Base-by-base conservation (phyloP, 1,140 invertebrate genomes). In the Rhynchophorus ferrugineus region DNA sequence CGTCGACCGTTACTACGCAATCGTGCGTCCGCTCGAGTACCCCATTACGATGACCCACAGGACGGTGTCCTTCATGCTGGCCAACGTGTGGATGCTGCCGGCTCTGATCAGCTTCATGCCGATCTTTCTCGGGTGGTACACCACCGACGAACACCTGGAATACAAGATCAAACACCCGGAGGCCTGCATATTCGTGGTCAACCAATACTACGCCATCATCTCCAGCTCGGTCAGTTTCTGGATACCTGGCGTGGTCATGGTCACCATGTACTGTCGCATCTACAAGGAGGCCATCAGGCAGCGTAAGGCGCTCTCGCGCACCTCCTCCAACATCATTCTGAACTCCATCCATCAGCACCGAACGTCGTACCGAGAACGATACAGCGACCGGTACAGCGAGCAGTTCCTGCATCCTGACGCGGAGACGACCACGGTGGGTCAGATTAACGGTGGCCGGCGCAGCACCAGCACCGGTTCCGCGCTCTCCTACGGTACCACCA, bases 181-280 rank as follows among this genome's bases (percentile, higher is more conserved):
- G 60, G 79, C 82, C 17, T 96, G 92, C 67, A 78, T 78, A 3
- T 95, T 95, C 67, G 81, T 87, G 61, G 91, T 91, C 5, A 96
- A 95, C 69, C 83, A 82, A 70, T 79, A 85, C 14, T 96, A 95
- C 67, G 89, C 89, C 1, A 77, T 94, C 34, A 85, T 95, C 52
- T 94, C 90, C 13, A 94, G 90, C 37, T 87, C 83, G 49, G 84
- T 96, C 8, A 94, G 91, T 7, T 95, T 96, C 69, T 96, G 92
- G 91, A 91, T 94, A 65, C 93, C 93, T 1, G 89, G 89, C n/a
- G 69, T 91, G 45, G 89, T 95, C 22, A 95, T 96, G 91, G 81
- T 94, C 48, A 86, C 87, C 37, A 92, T 94, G 80, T 95, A 95
- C 70, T 87, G 77, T 71, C 80, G 80, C 62, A 93, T 93, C 68